These are phyloP conservation scores for Gasterosteus aculeatus DNA, from an alignment of 2,113 vertebrate genomes.

Conservation along the genomic window DNA sequence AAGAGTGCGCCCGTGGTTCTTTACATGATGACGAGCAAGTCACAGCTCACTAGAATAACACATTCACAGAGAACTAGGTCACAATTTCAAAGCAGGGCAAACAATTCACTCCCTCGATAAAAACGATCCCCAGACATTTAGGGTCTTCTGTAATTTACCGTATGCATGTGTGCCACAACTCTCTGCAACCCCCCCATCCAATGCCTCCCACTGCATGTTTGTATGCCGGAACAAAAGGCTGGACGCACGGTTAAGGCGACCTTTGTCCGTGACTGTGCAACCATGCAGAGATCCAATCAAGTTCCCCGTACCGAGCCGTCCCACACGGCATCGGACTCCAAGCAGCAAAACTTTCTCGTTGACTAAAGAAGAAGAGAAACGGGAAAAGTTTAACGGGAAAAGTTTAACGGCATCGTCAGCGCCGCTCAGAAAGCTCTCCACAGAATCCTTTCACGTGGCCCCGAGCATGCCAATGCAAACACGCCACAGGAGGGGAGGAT, in stretches of 20 bases:
- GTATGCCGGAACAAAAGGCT: conserved; percentile 74
- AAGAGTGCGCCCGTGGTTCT: conserved; percentile 41
- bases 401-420: neutral
- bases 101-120: conserved; percentile 62
- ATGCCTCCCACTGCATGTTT: conserved; percentile 60
- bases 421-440: conserved; percentile 7
- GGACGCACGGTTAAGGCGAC: conserved; percentile 78
- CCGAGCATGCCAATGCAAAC: conserved; percentile 52
- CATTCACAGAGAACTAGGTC: conserved; percentile 63
- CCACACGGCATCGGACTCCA: conserved; percentile 59
- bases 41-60: conserved; percentile 54
- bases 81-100: conserved; percentile 58
- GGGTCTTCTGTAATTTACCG: conserved; percentile 56
- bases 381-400: neutral
- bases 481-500: conserved; percentile 46
- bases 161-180: conserved; percentile 61
- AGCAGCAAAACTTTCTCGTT: conserved; percentile 13
- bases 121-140: conserved; percentile 55
- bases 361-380: neutral
- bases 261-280: conserved; percentile 82
- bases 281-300: conserved; percentile 77
- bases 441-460: conserved; percentile 36
- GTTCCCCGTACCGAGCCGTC: conserved; percentile 56
- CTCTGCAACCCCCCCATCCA: conserved; percentile 10
- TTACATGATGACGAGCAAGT: conserved; percentile 63